Base-by-base conservation (phyloP, 2,113 vertebrate genomes). In the Corythornis cristatus region DNA sequence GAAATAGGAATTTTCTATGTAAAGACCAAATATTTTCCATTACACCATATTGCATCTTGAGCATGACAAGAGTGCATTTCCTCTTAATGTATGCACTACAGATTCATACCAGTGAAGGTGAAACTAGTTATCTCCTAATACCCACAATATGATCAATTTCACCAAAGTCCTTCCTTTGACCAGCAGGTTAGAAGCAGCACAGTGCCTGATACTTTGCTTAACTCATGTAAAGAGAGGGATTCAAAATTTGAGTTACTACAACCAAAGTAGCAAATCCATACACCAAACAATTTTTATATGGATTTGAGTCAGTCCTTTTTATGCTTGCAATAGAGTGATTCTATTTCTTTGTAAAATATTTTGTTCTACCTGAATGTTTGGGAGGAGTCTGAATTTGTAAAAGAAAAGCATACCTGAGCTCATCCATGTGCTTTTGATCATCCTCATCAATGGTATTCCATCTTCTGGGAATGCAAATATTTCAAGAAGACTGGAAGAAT, bases 21-120 rank as follows among this genome's bases (percentile, higher is more conserved):
- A 88, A 95, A 90, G 46, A 83, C n/a, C 46, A 72, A 91, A 7
- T 72, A n/a, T 29, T 88, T 84, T 67, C 57, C 93, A 70, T 93
- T 96, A 91, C 3, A 8, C 17, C 45, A 83, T 86, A 93, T 15
- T 77, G 45, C 90, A 72, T 21, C 11, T 56, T 91, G 54, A 96
- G 17, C 1, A 2, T 67, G 29, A 51, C 9, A 66, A 76, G 12
- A 13, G 23, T 73, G 4, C 64, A n/a, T 70, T 92, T 86, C 31
- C 29, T 83, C 15, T 72, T 37, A 56, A 37, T 50, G 11, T 11
- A 20, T 23, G 8, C 21, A 29, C 7, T 72, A 70, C n/a, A 83
- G 29, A 54, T 73, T 68, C 73, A 58, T 67, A 50, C 3, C 46
- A 45, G 10, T 46, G 72, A 82, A 80, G 9, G n/a, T 33, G 26